Evolutionary conservation across 2,888 invertebrate genomes (phyloP), one percentile per base, ranked within the genome.

Genomic region (Bursaphelenchus okinawaensis): DNA sequence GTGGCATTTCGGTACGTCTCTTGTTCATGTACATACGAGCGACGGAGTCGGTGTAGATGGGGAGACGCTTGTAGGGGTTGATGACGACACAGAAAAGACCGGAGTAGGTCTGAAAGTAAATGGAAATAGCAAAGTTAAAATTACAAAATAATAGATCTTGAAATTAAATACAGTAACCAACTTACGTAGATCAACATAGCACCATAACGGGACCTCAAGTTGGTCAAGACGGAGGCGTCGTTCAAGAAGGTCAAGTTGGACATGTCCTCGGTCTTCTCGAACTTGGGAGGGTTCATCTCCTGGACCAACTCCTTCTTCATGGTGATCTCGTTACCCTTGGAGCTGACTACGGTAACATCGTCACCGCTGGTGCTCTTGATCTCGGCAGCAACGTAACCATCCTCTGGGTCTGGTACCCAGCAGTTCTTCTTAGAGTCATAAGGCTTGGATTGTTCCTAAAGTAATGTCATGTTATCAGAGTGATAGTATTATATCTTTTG

Each of bases 371-470:
- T 94, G 85, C 92, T 92, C 88, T 90, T 91, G 87, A 98, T 95
- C 86, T 95, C 94, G 85, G 93, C 95, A 87, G 92, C 89, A 82
- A 94, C 84, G 88, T 91, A 96, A 16, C 75, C 74, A 52, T 76
- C 74, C 31, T 73, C 73, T 19, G 66, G 62, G 54, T 73, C 72
- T 4, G 69, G 71, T n/a, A 68, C 90, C 96, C 96, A 98, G 88
- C 93, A 93, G 84, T 91, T 91, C 88, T 96, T 98, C 88, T 98
- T 98, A 87, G 91, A 92, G 88, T 95, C 94, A 88, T 94, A 95
- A 81, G 94, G 94, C 88, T 93, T 93, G 87, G 92, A 91, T 87
- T 94, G 93, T 87, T 94, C 94, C 88, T 93, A 66, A 8, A 77
- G 66, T n/a, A n/a, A n/a, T n/a, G 31, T 6, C 9, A 16, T 55